Evolutionary conservation across 2,888 invertebrate species (phyloP).

Genomic region (Griposia aprilina): DNA sequence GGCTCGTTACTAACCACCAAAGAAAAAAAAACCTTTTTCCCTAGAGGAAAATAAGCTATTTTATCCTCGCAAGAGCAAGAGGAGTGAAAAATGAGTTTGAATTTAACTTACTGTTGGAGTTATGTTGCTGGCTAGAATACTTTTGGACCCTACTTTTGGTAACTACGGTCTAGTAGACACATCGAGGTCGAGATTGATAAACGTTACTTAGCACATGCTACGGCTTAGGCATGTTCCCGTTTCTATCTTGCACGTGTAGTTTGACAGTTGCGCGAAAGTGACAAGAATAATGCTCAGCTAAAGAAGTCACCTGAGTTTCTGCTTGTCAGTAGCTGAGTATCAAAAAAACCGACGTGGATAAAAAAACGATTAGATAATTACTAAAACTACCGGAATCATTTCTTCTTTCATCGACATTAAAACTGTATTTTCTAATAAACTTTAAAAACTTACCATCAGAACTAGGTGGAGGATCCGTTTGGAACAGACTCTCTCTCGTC

Average conservation of each 20-base stretch:
- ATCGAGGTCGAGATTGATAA: neutral
- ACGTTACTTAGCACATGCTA: neutral
- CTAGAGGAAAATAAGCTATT: no score
- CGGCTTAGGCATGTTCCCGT: neutral
- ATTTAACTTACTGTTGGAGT: neutral
- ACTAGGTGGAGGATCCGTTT: conserved; percentile 83
- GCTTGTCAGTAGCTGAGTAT: neutral
- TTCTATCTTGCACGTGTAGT: neutral
- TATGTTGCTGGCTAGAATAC: neutral
- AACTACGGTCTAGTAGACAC: neutral
- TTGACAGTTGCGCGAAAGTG: neutral
- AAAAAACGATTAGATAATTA: neutral
- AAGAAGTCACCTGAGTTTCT: neutral
- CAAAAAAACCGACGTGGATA: neutral
- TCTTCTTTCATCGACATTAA: neutral
- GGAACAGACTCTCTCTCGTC: conserved; percentile 95
- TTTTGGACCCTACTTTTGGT: neutral
- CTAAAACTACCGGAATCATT: neutral
- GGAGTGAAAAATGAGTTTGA: no score
- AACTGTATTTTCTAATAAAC: neutral
- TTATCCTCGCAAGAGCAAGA: no score
- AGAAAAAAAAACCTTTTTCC: no score
- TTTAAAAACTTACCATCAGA: conserved; percentile 81
- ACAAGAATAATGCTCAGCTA: neutral
- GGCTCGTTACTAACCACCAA: no score